A percentile compares a stretch with the other conserved stretches of the same genome.
Conservation (phyloP, 2,888 invertebrate genomes). For the Hylaea fasciaria region DNA sequence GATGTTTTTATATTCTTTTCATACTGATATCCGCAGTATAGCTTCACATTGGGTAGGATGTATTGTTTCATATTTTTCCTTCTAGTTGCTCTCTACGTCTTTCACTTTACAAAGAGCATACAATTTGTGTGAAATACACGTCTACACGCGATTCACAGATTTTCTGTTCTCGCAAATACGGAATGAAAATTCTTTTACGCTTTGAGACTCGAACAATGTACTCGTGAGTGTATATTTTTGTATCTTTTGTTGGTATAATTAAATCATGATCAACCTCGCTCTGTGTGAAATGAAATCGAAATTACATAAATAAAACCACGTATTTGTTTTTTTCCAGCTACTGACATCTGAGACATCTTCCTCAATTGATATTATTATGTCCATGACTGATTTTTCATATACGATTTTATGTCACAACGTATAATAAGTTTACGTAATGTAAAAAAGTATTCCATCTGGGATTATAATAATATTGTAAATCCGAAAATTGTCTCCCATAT, state of each 20-base stretch:
- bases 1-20: no score
- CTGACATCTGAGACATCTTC: no score
- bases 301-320: not conserved
- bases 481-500: no score
- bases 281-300: not conserved
- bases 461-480: no score
- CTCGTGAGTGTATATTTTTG: conserved; percentile 19
- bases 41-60: no score
- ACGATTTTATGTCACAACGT: no score
- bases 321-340: no score
- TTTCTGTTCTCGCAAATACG: conserved; percentile 34
- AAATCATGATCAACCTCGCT: not conserved
- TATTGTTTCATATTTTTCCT: not conserved
- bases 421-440: no score
- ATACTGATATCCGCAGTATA: no score
- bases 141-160: conserved; percentile 44
- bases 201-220: conserved; percentile 29
- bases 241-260: conserved; percentile 16
- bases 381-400: no score
- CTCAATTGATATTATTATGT: no score
- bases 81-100: conserved; percentile 1
- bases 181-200: conserved; percentile 34
- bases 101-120: conserved; percentile 34
- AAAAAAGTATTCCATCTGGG: no score
- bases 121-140: conserved; percentile 43